Conservation (phyloP, 2,113 vertebrate genomes). For the Siphamia tubifer region DNA sequence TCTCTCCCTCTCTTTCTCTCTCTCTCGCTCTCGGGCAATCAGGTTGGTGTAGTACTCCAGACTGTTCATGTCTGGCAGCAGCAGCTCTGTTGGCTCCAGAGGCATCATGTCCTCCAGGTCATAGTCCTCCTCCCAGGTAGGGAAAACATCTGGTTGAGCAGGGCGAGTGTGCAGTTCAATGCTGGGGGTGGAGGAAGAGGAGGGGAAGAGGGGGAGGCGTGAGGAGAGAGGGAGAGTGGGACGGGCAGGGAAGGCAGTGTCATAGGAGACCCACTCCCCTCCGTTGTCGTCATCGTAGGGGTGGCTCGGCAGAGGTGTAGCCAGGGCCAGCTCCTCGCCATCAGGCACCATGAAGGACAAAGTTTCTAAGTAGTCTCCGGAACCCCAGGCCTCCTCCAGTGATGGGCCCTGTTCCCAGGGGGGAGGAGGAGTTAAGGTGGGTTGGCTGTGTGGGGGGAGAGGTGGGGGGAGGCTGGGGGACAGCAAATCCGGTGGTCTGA, state of each 20-base stretch:
- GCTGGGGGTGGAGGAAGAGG: constrained; percentile 52
- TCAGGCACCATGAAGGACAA: constrained; percentile 77
- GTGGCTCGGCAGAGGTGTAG: constrained; percentile 71
- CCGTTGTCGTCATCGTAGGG: constrained; percentile 72
- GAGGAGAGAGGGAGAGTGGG: constrained; percentile 65
- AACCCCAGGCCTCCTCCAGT: constrained; percentile 83
- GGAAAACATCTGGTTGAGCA: constrained; percentile 41
- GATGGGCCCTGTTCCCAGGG: constrained; percentile 70
- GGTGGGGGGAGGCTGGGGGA: constrained; percentile 77
- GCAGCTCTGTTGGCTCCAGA: constrained; percentile 79
- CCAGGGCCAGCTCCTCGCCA: constrained; percentile 69
- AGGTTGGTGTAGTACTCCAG: constrained; percentile 82
- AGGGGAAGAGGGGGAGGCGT: constrained; percentile 57
- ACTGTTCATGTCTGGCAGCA: constrained; percentile 84
- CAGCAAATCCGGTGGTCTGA: constrained; percentile 76
- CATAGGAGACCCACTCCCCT: constrained; percentile 60
- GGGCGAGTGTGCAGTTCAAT: constrained; percentile 43
- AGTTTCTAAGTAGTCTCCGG: constrained; percentile 86
- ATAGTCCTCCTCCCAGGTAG: constrained; percentile 69
- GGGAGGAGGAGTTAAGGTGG: constrained; percentile 73
- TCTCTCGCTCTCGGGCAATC: constrained; percentile 62
- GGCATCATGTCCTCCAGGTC: constrained; percentile 77
- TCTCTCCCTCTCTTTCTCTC: not conserved
- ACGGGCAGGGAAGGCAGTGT: constrained; percentile 66
- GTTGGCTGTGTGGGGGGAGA: constrained; percentile 66